Evolutionary conservation across 2,797 vertebrate genomes (phyloP).

Genomic region (Pseudochirops corinnae): DNA sequence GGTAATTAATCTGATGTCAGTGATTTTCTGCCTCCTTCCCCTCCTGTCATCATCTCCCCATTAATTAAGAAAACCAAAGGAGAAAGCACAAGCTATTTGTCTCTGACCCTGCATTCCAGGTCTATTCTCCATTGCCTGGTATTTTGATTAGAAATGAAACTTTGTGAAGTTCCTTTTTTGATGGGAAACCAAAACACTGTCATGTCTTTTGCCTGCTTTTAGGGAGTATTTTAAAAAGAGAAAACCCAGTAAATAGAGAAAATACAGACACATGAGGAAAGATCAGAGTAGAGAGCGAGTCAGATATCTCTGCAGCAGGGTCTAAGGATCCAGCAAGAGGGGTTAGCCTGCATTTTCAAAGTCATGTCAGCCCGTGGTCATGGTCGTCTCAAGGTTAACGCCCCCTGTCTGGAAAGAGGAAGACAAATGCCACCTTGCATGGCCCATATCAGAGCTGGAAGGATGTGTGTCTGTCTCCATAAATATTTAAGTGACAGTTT

Average conservation of each 20-base stretch:
- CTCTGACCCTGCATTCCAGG: background rate
- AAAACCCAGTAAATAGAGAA: background rate
- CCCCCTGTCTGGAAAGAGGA: background rate
- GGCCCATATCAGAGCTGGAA: background rate
- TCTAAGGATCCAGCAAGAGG: fast-evolving
- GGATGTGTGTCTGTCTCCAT: constrained; percentile 60
- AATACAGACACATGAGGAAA: fast-evolving
- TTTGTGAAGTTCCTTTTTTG: background rate
- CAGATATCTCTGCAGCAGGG: fast-evolving
- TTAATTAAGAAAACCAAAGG: background rate
- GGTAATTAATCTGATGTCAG: constrained; percentile 28
- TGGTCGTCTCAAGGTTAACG: background rate
- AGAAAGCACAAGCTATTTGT: background rate
- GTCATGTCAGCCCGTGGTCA: background rate
- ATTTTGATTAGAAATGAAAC: constrained; percentile 21
- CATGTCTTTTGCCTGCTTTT: background rate
- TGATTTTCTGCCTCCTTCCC: background rate
- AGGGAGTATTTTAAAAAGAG: background rate
- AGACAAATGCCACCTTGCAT: background rate
- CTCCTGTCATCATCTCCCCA: background rate
- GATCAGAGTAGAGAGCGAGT: fast-evolving
- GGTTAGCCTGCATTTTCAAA: background rate
- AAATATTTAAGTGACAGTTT: constrained; percentile 69
- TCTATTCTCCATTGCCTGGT: background rate
- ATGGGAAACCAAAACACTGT: background rate